Base-by-base conservation (phyloP, 2,797 vertebrate genomes). In the Vultur gryphus region DNA sequence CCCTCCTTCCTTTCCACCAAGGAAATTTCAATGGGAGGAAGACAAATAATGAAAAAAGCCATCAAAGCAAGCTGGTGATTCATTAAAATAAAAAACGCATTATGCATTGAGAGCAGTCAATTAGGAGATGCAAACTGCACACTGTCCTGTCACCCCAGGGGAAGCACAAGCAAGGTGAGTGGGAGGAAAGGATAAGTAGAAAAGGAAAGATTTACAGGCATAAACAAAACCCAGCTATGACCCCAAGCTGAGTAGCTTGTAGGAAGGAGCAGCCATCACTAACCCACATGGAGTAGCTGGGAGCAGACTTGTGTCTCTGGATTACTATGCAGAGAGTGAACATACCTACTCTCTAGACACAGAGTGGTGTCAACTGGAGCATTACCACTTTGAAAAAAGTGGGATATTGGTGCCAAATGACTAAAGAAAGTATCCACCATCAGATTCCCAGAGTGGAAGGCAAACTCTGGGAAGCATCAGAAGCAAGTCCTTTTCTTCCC, bases 61-160 rank as follows among this genome's bases (percentile, higher is more conserved):
- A 94, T 96, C 94, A 96, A 97, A 97, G 96, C 93, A 85, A 87
- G 91, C 75, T 87, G 70, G 89, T 76, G 66, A 97, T 95, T 97
- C 95, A 96, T 97, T 97, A 93, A 92, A 97, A 97, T 95, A 94
- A 96, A 95, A 96, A 96, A 97, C 96, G 92, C 95, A 97, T 97
- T 95, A 97, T 97, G 97, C 92, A 97, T 96, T 59, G 86, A 94
- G 87, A 92, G 93, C 90, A 94, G 94, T 94, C 95, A 96, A 94
- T 97, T 97, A 96, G 75, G 81, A 95, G 87, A 93, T 89, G 90
- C 83, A 93, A 95, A 94, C 95, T 87, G 89, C 90, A 86, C 52
- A 61, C 64, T 94, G 92, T 87, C 95, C 94, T 96, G 84, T 95
- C 95, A 93, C 95, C 96, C 93, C 7, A 18, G 71, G 95, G 96